Base-by-base conservation (phyloP, 2,888 invertebrate species). In the Osedax fenrisi region DNA sequence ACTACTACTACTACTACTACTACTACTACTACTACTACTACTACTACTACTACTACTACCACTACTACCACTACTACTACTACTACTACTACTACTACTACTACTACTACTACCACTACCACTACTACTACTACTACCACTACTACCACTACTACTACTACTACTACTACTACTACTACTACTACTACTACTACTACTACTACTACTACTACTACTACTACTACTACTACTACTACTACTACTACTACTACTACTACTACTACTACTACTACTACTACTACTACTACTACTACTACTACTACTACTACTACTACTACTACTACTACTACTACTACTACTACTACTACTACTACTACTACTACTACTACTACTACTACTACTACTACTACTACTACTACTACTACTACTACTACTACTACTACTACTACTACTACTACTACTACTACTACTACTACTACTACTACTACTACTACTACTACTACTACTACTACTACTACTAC, bases 181-280 rank as follows among this genome's bases (percentile, higher is more conserved):
- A 61, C 70, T 70, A 70, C 70, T 70, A 61, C 70, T 70, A 70
- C 70, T 70, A 61, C 70, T 70, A 70, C 70, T 70, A 70, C 70
- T 70, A 70, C 70, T 70, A 70, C 70, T 70, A 70, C 70, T 70
- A 70, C 70, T 70, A 70, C 70, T 61, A 70, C 70, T 70, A 70
- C 70, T 70, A 70, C 70, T 70, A 70, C 70, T 61, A 70, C 70
- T 62, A 70, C 70, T 70, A 70, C 70, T 61, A 70, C 70, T 70
- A 70, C 70, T 61, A 70, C 27, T 61, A 70, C 70, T 70, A 24
- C 27, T 10, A 41, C 27, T 61, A 41, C 70, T 70, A 70, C 70
- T 61, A 41, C 70, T 61, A 70, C 70, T 70, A 41, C 56, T 61
- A 41, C 27, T 61, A 41, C 70, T 70, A 70, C 70, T 61, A 41